These are phyloP conservation scores for Spilogale gracilis DNA, from an alignment of 2,113 vertebrate genomes.

Conservation along the genomic window DNA sequence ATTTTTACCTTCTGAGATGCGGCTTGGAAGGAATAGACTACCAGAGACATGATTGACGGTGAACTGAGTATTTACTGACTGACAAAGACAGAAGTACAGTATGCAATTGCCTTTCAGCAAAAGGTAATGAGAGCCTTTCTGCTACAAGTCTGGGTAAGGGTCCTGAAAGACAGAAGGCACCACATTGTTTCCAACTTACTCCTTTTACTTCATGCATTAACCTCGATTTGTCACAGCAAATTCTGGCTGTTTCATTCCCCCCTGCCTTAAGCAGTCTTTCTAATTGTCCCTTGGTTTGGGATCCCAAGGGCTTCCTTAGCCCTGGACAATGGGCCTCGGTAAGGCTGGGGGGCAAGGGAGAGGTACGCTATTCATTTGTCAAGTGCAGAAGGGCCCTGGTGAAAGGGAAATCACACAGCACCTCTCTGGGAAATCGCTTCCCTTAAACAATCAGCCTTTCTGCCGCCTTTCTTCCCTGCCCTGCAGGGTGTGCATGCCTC, in stretches of 20 bases:
- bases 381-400: background rate
- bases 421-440: background rate
- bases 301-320: background rate
- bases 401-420: background rate
- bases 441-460: background rate
- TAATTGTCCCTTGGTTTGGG: background rate
- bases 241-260: background rate
- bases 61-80: background rate
- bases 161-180: background rate
- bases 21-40: background rate
- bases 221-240: background rate
- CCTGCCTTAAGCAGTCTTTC: background rate
- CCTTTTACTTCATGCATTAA: background rate
- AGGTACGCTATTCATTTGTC: background rate
- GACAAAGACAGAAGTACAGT: background rate
- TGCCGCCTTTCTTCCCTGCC: background rate
- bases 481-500: background rate
- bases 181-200: fast-evolving
- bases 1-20: background rate
- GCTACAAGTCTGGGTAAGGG: fast-evolving
- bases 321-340: background rate
- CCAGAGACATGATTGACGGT: background rate
- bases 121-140: background rate
- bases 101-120: background rate
- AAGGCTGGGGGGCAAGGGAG: background rate